Percentiles rank a stretch among this genome's conserved stretches.
Evolutionary conservation across 1,140 invertebrate genomes (phyloP).

Genomic region (Dreissena rostriformis): DNA sequence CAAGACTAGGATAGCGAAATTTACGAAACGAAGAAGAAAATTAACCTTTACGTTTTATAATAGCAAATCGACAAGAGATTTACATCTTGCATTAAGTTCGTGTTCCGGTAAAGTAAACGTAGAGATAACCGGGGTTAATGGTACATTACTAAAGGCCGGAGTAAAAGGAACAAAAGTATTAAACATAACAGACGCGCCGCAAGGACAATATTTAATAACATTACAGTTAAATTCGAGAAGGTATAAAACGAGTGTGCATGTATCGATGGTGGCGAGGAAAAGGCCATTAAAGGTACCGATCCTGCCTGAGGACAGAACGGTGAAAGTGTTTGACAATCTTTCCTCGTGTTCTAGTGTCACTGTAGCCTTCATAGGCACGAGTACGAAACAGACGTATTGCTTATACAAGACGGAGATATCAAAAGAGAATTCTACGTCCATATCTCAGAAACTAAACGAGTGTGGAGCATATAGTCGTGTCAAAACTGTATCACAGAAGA

Average conservation of each 20-base stretch:
- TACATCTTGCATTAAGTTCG: slow-evolving; percentile 41
- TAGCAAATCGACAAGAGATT: slow-evolving; percentile 39
- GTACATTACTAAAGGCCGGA: slow-evolving; percentile 29
- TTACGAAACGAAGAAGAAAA: slow-evolving; percentile 49
- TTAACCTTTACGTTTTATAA: slow-evolving; percentile 36
- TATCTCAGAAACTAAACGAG: slow-evolving; percentile 42
- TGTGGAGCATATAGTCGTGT: slow-evolving; percentile 39
- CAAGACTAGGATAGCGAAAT: slow-evolving; percentile 60
- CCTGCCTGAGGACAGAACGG: slow-evolving; percentile 69
- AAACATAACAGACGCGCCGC: slow-evolving; percentile 59
- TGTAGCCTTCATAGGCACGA: slow-evolving; percentile 73
- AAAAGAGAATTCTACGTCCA: slow-evolving; percentile 1
- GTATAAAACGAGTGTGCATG: slow-evolving; percentile 55
- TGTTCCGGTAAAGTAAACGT: slow-evolving; percentile 38
- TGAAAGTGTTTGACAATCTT: slow-evolving; percentile 69
- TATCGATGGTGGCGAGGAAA: slow-evolving; percentile 61
- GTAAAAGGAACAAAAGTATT: slow-evolving; percentile 61
- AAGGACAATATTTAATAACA: slow-evolving; percentile 67
- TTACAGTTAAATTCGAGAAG: slow-evolving; percentile 58
- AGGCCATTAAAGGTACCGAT: slow-evolving; percentile 65
- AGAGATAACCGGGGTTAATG: slow-evolving; percentile 43
- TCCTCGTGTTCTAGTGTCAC: slow-evolving; percentile 74
- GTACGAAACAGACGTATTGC: slow-evolving; percentile 77
- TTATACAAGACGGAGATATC: slow-evolving; percentile 69
- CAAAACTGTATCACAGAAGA: slow-evolving; percentile 55